A percentile compares a stretch with the other conserved stretches of the same genome.
Evolutionary conservation across 2,888 invertebrate species (phyloP).

Genomic region (Dryobotodes eremita): DNA sequence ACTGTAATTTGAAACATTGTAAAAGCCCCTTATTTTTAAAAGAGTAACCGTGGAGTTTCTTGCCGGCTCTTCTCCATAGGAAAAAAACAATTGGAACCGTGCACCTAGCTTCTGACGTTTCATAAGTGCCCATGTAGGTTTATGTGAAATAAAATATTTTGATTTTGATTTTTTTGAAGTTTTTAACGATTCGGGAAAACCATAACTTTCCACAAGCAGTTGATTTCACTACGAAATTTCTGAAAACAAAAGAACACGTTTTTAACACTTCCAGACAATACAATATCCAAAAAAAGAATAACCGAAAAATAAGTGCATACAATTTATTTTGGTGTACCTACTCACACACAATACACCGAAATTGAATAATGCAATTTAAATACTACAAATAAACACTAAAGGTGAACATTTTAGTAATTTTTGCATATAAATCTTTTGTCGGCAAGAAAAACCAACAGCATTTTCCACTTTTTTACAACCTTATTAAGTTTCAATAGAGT

Average conservation of each 20-base stretch:
- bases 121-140: too few species aligned
- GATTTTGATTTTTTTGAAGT: too few species aligned
- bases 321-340: constrained; percentile 55
- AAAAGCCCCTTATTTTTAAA: too few species aligned
- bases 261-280: background rate
- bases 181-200: background rate
- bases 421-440: constrained; percentile 75
- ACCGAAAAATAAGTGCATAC: constrained; percentile 13
- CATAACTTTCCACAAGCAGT: background rate
- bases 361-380: constrained; percentile 69
- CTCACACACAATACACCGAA: constrained; percentile 54
- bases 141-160: too few species aligned
- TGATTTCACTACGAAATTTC: background rate
- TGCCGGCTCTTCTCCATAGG: too few species aligned
- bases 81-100: too few species aligned
- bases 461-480: constrained; percentile 23
- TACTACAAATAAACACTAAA: constrained; percentile 64
- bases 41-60: too few species aligned
- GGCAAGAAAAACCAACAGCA: constrained; percentile 53
- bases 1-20: too few species aligned
- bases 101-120: too few species aligned
- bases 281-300: constrained; percentile 15
- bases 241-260: constrained; percentile 13
- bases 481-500: constrained; percentile 46
- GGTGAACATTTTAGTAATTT: constrained; percentile 72